phyloP scores from a whole-genome alignment of 64 coral and sea anemone genomes.

The Montipora capricornis region DNA sequence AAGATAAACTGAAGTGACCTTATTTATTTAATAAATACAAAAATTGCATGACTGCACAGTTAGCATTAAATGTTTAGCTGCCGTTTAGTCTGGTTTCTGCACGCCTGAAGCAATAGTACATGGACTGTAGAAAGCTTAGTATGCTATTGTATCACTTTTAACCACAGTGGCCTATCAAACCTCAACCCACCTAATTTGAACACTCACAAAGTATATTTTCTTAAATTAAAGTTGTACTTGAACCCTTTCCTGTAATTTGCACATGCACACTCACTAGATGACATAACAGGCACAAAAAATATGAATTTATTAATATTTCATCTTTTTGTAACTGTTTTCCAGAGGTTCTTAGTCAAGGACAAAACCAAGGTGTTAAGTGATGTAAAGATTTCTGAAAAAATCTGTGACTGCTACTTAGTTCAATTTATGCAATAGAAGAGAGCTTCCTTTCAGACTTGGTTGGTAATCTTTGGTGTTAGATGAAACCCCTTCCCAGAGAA shows the following conservation, averaged over 20 bases:
- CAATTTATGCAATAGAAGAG: neutral
- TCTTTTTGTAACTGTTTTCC: neutral
- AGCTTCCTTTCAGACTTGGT: neutral
- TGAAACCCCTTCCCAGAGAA: neutral
- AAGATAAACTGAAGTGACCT: neutral
- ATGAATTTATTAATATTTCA: neutral
- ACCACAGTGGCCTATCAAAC: neutral
- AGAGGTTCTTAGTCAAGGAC: neutral
- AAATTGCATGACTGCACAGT: neutral
- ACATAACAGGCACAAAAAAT: neutral
- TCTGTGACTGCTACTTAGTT: neutral
- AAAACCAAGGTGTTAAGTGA: neutral
- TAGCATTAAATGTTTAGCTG: neutral
- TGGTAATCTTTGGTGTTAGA: neutral
- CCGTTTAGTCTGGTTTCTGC: neutral
- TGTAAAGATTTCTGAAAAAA: neutral
- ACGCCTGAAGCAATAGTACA: neutral
- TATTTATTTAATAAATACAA: slow-evolving; percentile 1
- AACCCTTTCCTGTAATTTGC: neutral
- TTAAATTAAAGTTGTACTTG: slow-evolving; percentile 1
- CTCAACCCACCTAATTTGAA: neutral
- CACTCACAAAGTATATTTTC: neutral
- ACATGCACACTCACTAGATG: slow-evolving; percentile 5
- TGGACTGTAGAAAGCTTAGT: slow-evolving; percentile 17
- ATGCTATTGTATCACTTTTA: neutral